Percentiles rank a stretch among this genome's conserved stretches.
Evolutionary conservation across 1,140 invertebrate genomes (phyloP).

Genomic region (Lepidurus apus): DNA sequence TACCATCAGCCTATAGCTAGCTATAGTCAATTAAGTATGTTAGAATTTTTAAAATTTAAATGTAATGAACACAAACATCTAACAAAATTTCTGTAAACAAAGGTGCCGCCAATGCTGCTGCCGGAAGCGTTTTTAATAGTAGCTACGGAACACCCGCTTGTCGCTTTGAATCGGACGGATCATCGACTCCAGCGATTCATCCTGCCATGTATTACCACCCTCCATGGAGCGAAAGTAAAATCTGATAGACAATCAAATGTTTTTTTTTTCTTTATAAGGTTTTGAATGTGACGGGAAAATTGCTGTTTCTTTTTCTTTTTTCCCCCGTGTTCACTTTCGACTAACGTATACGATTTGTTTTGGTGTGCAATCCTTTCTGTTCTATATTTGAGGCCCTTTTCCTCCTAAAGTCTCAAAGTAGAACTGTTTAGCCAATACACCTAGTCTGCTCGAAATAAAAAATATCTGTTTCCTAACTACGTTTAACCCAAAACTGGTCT

Average conservation of each 20-base stretch:
- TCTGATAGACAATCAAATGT: background rate
- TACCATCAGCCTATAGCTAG: background rate
- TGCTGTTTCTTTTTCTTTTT: background rate
- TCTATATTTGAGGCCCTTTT: background rate
- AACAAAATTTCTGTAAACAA: background rate
- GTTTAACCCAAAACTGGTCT: background rate
- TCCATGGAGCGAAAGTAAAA: background rate
- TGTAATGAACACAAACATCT: background rate
- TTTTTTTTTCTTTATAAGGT: background rate
- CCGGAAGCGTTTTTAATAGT: background rate
- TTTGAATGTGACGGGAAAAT: background rate
- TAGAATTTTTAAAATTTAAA: background rate
- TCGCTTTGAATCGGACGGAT: background rate
- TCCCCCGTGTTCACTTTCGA: background rate
- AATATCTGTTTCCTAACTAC: background rate
- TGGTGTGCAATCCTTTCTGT: constrained; percentile 3
- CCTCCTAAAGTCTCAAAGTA: background rate
- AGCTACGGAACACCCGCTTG: constrained; percentile 16
- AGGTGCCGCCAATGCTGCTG: background rate
- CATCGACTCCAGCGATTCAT: background rate
- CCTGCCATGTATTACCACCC: constrained; percentile 3
- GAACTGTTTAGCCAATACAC: constrained; percentile 9
- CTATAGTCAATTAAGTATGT: constrained; percentile 1
- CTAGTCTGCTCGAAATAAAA: background rate
- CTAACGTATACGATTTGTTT: background rate